These are phyloP conservation scores for Platyrinchus mystaceus DNA, from an alignment of 2,797 vertebrate genomes.

Conservation along the genomic window DNA sequence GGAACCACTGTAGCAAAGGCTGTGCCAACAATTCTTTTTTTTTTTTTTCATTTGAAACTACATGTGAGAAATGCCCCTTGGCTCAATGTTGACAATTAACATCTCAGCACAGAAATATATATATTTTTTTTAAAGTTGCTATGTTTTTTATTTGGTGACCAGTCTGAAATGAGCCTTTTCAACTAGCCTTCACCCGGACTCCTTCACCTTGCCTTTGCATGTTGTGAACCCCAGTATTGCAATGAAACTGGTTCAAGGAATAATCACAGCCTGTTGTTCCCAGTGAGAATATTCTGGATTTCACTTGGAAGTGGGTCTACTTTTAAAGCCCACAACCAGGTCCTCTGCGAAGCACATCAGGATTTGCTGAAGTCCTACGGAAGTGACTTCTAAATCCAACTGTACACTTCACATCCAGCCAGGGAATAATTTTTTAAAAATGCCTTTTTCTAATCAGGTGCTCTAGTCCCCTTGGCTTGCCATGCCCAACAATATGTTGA, in stretches of 20 bases:
- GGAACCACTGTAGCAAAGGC: not conserved
- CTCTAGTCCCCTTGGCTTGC: not conserved
- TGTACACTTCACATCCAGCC: not conserved
- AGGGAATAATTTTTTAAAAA: not conserved
- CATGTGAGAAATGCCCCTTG: conserved; percentile 31
- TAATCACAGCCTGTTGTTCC: not conserved
- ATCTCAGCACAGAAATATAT: not conserved
- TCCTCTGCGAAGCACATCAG: not conserved
- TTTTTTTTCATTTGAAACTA: not conserved
- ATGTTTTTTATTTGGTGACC: not conserved
- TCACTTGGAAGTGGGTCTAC: not conserved
- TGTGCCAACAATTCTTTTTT: not conserved
- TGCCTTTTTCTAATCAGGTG: not conserved
- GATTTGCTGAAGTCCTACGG: not conserved
- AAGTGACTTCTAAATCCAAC: not conserved
- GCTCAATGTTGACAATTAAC: not conserved
- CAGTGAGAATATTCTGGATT: not conserved
- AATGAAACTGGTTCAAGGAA: not conserved
- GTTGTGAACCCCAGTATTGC: not conserved
- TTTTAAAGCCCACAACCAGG: not conserved
- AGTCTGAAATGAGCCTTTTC: not conserved
- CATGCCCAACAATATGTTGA: not conserved
- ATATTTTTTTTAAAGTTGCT: not conserved
- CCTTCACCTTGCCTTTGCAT: not conserved
- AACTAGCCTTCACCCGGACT: not conserved